These are phyloP conservation scores for Notechis scutatus DNA, from an alignment of 2,113 vertebrate genomes.

Conservation along the genomic window DNA sequence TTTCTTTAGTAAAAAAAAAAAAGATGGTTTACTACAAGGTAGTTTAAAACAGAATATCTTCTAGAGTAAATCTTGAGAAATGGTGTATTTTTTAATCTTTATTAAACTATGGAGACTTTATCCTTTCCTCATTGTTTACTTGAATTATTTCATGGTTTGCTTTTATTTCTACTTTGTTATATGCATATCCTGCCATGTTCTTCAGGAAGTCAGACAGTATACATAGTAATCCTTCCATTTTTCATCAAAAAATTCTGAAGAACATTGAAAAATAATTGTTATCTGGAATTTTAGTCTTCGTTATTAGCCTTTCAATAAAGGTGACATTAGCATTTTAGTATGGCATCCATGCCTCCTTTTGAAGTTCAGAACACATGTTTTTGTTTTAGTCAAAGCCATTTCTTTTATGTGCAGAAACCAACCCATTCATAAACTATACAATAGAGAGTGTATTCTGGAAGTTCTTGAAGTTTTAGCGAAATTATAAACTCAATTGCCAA, in stretches of 20 bases:
- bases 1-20: not conserved
- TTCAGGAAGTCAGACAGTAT: not conserved
- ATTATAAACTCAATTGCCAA: no score
- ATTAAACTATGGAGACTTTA: not conserved
- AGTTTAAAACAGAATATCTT: not conserved
- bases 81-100: not conserved
- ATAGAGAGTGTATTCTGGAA: no score
- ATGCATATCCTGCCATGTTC: constrained; percentile 3
- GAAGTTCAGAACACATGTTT: no score
- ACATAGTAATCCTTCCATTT: not conserved
- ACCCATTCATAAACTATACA: no score
- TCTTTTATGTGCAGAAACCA: no score
- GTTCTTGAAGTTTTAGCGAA: no score
- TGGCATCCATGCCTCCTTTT: no score
- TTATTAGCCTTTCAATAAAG: no score
- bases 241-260: not conserved
- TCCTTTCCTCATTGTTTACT: constrained; percentile 3
- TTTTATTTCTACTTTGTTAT: not conserved
- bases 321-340: no score
- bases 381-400: no score
- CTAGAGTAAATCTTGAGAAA: not conserved
- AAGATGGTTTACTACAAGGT: not conserved
- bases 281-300: no score
- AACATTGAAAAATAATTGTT: not conserved
- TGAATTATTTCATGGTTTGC: constrained; percentile 22